Conservation (phyloP, 2,113 vertebrate genomes). For the Corythaixoides concolor region DNA sequence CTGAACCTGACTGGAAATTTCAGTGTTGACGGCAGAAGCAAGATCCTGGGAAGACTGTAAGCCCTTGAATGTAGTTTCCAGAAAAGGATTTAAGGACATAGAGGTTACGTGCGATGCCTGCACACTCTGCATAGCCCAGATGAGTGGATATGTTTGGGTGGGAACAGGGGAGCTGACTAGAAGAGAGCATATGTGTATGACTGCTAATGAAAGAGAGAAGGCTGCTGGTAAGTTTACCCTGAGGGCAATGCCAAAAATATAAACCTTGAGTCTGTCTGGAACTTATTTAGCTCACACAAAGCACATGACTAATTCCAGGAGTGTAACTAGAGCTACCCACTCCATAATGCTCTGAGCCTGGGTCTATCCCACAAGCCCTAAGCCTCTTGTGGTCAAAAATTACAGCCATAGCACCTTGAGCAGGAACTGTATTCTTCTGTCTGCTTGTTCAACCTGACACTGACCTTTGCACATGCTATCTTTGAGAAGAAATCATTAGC, state of each 20-base stretch:
- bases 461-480: neutral
- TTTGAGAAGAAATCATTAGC: neutral
- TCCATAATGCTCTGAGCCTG: neutral
- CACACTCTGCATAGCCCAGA: neutral
- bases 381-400: neutral
- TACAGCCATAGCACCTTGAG: neutral
- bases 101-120: neutral
- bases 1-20: neutral
- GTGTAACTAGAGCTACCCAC: neutral
- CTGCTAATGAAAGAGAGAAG: neutral
- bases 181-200: neutral
- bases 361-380: neutral
- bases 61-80: neutral
- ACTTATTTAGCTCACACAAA: neutral
- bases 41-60: neutral
- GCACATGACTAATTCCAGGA: neutral
- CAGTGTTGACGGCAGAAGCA: neutral
- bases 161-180: neutral
- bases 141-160: neutral
- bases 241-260: neutral
- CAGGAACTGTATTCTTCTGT: neutral
- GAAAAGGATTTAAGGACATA: neutral
- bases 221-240: neutral
- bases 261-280: neutral
- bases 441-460: neutral